Base-by-base conservation (phyloP, 2,797 vertebrate genomes). In the Sebastes nivosus region DNA sequence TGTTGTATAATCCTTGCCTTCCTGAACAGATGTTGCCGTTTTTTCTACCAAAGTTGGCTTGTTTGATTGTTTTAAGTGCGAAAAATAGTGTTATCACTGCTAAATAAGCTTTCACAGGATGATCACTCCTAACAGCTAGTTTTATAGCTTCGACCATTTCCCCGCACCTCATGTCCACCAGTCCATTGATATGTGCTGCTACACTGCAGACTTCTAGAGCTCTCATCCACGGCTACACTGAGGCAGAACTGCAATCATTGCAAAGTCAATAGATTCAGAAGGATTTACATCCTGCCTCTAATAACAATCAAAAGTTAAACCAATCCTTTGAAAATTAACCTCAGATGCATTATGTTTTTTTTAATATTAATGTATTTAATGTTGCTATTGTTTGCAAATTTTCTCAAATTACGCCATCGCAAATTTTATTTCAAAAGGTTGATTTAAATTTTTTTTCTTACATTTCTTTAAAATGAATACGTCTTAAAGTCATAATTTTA, bases 191-290 rank as follows among this genome's bases (percentile, higher is more conserved):
- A 42, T 16, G 50, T 63, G 29, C 54, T 46, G 64, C 61, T 32
- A 4, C 8, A 8, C 60, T 52, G 64, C 25, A 77, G 70, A 65
- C 57, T 18, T 27, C 42, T 8, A 46, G 16, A 20, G 72, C 57
- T 46, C 70, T 68, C 61, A 27, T 67, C 63, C 11, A 38, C 11
- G 2, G 29, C 7, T 6, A 65, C 71, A 29, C 60, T 24, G 36
- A 72, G 69, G 66, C 74, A 77, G 75, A 72, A 22, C 83, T 64
- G 75, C 79, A 79, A 59, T 80, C 59, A 87, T 27, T 77, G 61
- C 61, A 79, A 78, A 80, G 63, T 87, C 87, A 86, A 84, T 88
- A 67, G 57, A 67, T 82, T 42, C 61, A 61, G 13, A 79, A 30
- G 65, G 81, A 83, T 85, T 89, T 87, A 83, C 60, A 22, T n/a